Base-by-base conservation (phyloP, 2,888 invertebrate genomes). In the Watsonalla binaria region DNA sequence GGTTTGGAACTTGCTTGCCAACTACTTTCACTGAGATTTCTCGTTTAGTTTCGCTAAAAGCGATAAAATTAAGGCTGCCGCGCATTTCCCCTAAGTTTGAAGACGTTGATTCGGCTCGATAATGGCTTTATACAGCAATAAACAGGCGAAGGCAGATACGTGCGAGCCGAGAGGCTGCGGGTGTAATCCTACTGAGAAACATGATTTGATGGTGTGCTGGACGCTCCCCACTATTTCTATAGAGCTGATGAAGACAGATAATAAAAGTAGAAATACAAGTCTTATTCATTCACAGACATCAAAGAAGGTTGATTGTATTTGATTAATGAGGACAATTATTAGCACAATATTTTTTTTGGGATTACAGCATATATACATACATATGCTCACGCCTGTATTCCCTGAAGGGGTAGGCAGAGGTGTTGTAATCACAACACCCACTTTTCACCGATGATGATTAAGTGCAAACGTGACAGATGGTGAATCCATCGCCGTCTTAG, bases 101-200 rank as follows among this genome's bases (percentile, higher is more conserved):
- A 47, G 57, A 60, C 57, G 58, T 62, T 61, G 68, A 74, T 77
- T 68, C 65, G 60, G 65, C 51, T 62, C 68, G 74, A 80, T 80
- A 81, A 78, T 75, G 70, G 75, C 72, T 72, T 76, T 72, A 74
- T 76, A 70, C 70, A 68, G 76, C 72, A 65, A 74, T 79, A 80
- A 77, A 80, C 78, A 76, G 68, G 65, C 60, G 58, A 55, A 56
- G 52, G 61, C 55, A 63, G 69, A 70, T 69, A 68, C 71, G 68
- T 72, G 68, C 66, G 56, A 61, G 54, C 55, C 7, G 45, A 35
- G 54, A 46, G 50, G 15, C 47, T 47, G 55, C 54, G 51, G 58
- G 57, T 57, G 57, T 59, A 61, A 63, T 59, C 62, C 60, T 48
- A 46, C 51, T 46, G 45, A 51, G 54, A 55, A 52, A 63, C 63